Evolutionary conservation across 1,140 invertebrate species (phyloP), one percentile per base, ranked within the genome.

Genomic region (Ceratina calcarata): DNA sequence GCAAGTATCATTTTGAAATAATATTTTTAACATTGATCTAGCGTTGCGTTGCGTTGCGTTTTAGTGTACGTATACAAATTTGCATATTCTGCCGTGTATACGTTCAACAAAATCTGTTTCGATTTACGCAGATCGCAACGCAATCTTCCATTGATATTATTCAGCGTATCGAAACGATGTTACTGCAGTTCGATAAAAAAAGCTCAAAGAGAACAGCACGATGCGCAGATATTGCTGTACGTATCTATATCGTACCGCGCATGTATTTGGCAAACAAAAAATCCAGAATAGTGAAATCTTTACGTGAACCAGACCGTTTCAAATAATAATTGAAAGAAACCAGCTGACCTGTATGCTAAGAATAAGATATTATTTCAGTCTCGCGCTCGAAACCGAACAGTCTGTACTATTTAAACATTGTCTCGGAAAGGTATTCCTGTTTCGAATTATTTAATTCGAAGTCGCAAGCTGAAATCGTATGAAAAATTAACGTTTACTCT

Each of bases 81-180:
- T 86, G 73, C 84, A 83, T 83, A 83, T 83, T 78, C 55, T 67
- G 64, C 61, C 71, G 61, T 72, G 66, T 75, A 67, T 80, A 73
- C 49, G 70, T 49, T 49, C 37, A 16, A 24, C 78, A 22, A 67
- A 32, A 61, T 82, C 68, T 58, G 61, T 57, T 74, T 57, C 84
- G 70, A 74, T 85, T 86, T 77, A 62, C 65, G 64, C 51, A 68
- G 77, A 83, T 86, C 80, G 80, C 80, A 51, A 60, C 32, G 62
- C 62, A 58, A 70, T 74, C 69, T 45, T 45, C 58, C 53, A 61
- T 64, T 66, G 32, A 51, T 70, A 80, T 75, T 49, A 80, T 61
- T 49, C 61, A 57, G 7, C 22, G 57, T 51, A 45, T 53, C 61
- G 72, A 68, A 84, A 80, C 58, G 53, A 66, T 49, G 69, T 73